Evolutionary conservation across 2,113 vertebrate genomes (phyloP).

Genomic region (Hemibagrus wyckioides): DNA sequence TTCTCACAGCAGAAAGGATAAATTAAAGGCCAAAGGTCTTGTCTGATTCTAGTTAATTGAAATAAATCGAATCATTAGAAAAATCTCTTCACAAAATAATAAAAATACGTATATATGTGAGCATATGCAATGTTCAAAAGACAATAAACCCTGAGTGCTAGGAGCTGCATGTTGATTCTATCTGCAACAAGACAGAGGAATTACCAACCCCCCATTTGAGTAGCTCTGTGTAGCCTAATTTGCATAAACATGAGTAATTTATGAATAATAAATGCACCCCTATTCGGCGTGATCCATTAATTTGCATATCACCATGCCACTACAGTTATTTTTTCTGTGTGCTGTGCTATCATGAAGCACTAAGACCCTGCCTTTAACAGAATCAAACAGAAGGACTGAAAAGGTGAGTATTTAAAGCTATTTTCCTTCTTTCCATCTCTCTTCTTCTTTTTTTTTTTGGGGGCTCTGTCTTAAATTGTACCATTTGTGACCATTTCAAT

Average conservation of each 20-base stretch:
- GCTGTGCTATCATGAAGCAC: slow-evolving; percentile 76
- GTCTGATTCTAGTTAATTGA: background rate
- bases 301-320: slow-evolving; percentile 90
- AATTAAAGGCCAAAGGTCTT: background rate
- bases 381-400: slow-evolving; percentile 76
- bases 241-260: slow-evolving; percentile 94
- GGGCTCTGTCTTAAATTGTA: slow-evolving; percentile 35
- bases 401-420: slow-evolving; percentile 79
- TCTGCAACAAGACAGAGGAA: slow-evolving; percentile 56
- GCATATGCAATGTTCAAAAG: background rate
- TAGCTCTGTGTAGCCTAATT: slow-evolving; percentile 75
- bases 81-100: background rate
- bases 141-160: slow-evolving; percentile 22
- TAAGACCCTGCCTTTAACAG: slow-evolving; percentile 81
- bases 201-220: slow-evolving; percentile 67
- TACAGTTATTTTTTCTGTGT: slow-evolving; percentile 84
- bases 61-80: background rate
- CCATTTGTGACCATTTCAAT: slow-evolving; percentile 33
- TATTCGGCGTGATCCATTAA: slow-evolving; percentile 86
- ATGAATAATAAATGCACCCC: slow-evolving; percentile 97
- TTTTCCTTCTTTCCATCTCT: slow-evolving; percentile 47
- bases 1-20: background rate
- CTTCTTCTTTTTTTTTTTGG: slow-evolving; percentile 60
- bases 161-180: slow-evolving; percentile 49
- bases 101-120: background rate